Evolutionary conservation across 2,797 vertebrate genomes (phyloP).

Genomic region (Hyperoplus lanceolatus): DNA sequence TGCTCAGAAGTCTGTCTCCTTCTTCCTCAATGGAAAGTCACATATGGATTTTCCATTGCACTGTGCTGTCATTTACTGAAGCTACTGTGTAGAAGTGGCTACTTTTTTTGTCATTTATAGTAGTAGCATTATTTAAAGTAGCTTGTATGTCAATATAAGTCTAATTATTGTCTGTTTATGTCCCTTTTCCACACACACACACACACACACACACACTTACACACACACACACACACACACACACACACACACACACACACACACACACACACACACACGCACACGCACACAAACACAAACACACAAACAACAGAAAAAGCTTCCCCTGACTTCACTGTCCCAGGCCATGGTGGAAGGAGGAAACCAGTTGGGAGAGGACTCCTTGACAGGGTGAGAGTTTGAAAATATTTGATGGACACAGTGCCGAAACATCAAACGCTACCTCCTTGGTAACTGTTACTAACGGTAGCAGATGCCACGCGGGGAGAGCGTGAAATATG

Average conservation of each 20-base stretch:
- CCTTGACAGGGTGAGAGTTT: constrained; percentile 94
- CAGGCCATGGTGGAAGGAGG: constrained; percentile 96
- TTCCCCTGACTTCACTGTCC: constrained; percentile 93
- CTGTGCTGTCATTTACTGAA: constrained; percentile 21
- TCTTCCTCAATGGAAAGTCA: constrained; percentile 70
- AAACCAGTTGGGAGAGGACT: constrained; percentile 92
- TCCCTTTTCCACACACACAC: constrained; percentile 21
- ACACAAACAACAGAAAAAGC: constrained; percentile 90
- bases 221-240: no score
- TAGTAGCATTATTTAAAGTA: not conserved
- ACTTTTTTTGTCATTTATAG: not conserved
- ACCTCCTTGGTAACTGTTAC: constrained; percentile 34
- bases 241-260: no score
- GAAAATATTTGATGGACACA: constrained; percentile 41
- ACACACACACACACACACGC: no score
- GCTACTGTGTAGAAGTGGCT: constrained; percentile 15
- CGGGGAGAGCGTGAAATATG: constrained; percentile 52
- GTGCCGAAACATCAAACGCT: constrained; percentile 22
- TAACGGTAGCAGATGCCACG: constrained; percentile 48
- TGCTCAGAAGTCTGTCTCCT: constrained; percentile 57
- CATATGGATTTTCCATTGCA: constrained; percentile 62
- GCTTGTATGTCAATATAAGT: not conserved
- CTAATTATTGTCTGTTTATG: constrained; percentile 42
- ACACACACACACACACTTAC: no score
- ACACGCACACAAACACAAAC: not conserved